These are phyloP conservation scores for Protaetia brevitarsis DNA, from an alignment of 1,140 invertebrate species.

Conservation along the genomic window DNA sequence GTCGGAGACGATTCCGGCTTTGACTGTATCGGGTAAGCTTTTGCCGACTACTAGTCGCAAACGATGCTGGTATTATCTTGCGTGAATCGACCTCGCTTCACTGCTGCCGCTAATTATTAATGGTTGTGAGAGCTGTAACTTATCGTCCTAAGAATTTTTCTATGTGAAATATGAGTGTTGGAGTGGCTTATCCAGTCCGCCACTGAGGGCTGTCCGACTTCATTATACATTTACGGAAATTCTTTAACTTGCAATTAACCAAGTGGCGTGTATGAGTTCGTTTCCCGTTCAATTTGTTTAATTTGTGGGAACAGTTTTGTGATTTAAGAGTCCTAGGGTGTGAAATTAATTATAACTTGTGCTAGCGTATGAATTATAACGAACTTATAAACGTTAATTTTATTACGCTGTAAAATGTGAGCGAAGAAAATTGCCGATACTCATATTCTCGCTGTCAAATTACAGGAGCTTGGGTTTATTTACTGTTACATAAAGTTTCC, in stretches of 20 bases:
- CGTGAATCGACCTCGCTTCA: neutral
- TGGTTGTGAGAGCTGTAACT: neutral
- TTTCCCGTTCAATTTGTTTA: neutral
- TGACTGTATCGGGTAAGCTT: neutral
- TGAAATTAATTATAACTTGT: no score
- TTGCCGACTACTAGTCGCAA: neutral
- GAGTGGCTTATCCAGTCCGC: no score
- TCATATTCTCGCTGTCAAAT: no score
- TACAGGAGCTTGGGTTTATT: no score
- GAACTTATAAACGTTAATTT: no score
- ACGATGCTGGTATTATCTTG: neutral
- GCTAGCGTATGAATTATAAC: no score
- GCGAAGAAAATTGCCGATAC: no score
- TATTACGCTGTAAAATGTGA: no score
- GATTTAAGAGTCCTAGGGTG: neutral
- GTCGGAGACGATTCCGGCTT: no score
- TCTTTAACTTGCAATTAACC: neutral
- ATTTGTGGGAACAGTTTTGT: neutral
- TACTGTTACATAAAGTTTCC: no score
- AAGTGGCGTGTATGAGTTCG: neutral
- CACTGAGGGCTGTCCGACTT: neutral
- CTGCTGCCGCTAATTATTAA: neutral
- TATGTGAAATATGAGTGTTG: neutral
- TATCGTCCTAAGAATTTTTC: neutral
- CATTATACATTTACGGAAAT: neutral